Base-by-base conservation (phyloP, 2,113 vertebrate species). In the mouse (Mus musculus) region DNA sequence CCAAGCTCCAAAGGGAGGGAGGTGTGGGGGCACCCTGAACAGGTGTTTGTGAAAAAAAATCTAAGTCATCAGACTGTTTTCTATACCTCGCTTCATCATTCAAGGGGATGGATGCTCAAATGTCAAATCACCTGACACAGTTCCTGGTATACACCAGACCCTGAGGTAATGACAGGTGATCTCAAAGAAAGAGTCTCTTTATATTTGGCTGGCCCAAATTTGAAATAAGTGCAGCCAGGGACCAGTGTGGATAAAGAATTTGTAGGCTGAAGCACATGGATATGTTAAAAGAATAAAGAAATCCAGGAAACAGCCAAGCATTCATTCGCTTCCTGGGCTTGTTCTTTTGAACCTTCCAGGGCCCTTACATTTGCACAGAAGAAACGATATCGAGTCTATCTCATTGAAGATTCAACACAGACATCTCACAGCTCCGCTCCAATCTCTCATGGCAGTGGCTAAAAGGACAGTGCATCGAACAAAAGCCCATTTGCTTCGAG, bases 401-500 rank as follows among this genome's bases (percentile, higher is more conserved):
- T 52, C 73, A 71, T 42, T 61, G 93, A 81, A 95, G 72, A 93
- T 75, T 72, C 91, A 96, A 94, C 80, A 87, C 0, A 85, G 36
- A 93, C 49, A 92, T 54, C 82, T 94, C 82, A 85, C 28, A 86
- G 84, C 94, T 26, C 84, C 54, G 69, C 26, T 42, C 72, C 52
- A 88, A 84, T 19, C 36, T 61, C 80, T 56, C 49, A 90, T 3
- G 52, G 80, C 71, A 93, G 42, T 28, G n/a, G 39, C 49, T 81
- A 52, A 88, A 86, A 73, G 78, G 71, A 28, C 54, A 77, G 52
- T 63, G 52, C 49, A 65, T 0, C 59, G 69, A 77, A 92, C 75
- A 92, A 95, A 96, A 84, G 88, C 75, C 92, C 72, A 82, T 94
- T 85, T 63, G 49, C 20, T 88, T 39, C 4, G 5, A 61, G 80